These are phyloP conservation scores for Amphiduros pacificus DNA, from an alignment of 2,888 invertebrate species.

Conservation along the genomic window DNA sequence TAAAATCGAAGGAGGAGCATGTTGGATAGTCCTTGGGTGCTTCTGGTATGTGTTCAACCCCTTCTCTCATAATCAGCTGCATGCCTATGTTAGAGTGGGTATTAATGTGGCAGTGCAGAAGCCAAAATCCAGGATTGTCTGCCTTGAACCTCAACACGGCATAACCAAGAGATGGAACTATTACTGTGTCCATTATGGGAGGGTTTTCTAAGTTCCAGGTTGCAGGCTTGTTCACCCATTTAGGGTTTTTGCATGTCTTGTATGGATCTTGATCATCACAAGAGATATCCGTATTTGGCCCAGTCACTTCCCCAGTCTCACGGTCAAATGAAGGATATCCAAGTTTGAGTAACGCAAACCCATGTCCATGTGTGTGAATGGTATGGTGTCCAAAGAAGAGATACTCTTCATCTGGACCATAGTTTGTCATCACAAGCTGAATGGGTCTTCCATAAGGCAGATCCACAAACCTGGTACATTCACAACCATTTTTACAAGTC, in stretches of 20 bases:
- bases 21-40: slow-evolving; percentile 39
- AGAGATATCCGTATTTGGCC: slow-evolving; percentile 1
- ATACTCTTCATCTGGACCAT: neutral
- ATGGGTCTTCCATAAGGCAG: neutral
- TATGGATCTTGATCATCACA: neutral
- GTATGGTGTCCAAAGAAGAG: neutral
- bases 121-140: slow-evolving; percentile 53
- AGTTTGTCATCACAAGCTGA: slow-evolving; percentile 7
- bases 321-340: neutral
- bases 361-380: slow-evolving; percentile 8
- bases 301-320: slow-evolving; percentile 1
- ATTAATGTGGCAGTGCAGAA: slow-evolving; percentile 52
- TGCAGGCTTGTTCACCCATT: neutral
- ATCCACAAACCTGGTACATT: slow-evolving; percentile 1
- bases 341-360: slow-evolving; percentile 1
- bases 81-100: slow-evolving; percentile 27
- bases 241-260: neutral
- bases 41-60: slow-evolving; percentile 35
- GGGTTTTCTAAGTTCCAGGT: slow-evolving; percentile 24
- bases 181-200: slow-evolving; percentile 49
- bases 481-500: neutral
- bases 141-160: slow-evolving; percentile 46
- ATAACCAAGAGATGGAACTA: slow-evolving; percentile 52
- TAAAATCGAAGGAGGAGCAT: slow-evolving; percentile 30
- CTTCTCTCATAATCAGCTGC: slow-evolving; percentile 45